Evolutionary conservation across 64 coral and sea anemone genomes (phyloP).

Genomic region (Trachythela sp.): DNA sequence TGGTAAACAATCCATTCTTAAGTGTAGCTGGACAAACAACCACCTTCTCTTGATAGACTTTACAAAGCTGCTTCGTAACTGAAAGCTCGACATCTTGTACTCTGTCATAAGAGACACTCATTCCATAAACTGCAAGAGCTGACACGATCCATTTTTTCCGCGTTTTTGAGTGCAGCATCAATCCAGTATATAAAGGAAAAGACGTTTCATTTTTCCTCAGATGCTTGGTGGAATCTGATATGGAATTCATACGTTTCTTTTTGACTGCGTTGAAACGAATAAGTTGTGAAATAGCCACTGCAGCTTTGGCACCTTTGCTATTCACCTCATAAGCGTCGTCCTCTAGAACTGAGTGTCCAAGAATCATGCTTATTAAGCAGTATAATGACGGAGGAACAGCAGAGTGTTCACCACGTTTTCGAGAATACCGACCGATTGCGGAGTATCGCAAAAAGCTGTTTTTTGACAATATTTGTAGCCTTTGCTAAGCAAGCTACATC

Average conservation of each 20-base stretch:
- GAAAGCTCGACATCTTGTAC: constrained; percentile 16
- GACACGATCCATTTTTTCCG: too few species aligned
- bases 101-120: constrained; percentile 15
- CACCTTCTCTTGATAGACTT: constrained; percentile 5
- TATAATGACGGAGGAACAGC: not conserved
- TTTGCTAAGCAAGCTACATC: too few species aligned
- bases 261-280: too few species aligned
- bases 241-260: too few species aligned
- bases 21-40: not conserved
- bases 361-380: not conserved
- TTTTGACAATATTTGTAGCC: too few species aligned
- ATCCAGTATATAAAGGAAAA: too few species aligned
- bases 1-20: not conserved
- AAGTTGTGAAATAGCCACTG: too few species aligned
- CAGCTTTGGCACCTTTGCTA: not conserved
- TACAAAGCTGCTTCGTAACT: constrained; percentile 26
- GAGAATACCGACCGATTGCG: not conserved
- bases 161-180: too few species aligned
- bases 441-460: not conserved
- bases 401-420: not conserved
- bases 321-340: not conserved
- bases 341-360: not conserved
- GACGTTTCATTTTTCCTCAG: too few species aligned
- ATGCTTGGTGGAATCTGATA: too few species aligned
- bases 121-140: too few species aligned